A percentile compares a stretch with the other conserved stretches of the same genome.
Conservation (phyloP, 1,140 invertebrate genomes). For the Drosophila auraria region DNA sequence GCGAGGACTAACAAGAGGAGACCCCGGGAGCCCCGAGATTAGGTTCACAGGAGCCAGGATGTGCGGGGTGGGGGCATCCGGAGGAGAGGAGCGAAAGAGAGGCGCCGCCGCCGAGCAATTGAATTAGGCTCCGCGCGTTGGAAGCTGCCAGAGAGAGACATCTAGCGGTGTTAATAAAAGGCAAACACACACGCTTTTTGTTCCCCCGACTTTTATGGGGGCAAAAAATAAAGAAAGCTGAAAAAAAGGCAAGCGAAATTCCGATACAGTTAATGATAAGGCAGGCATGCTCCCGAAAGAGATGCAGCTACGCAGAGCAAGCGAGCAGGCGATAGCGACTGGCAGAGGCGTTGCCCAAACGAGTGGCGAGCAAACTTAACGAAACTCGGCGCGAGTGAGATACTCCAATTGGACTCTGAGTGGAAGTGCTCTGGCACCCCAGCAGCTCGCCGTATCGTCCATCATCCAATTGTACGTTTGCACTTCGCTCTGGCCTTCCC, state of each 20-base stretch:
- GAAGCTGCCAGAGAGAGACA: conserved; percentile 76
- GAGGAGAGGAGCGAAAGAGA: conserved; percentile 36
- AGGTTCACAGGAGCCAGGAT: conserved; percentile 75
- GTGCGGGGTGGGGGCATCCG: conserved; percentile 7
- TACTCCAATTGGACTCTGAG: conserved; percentile 43
- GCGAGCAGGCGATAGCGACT: neutral
- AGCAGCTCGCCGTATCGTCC: conserved; percentile 52
- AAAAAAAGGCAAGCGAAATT: conserved; percentile 50
- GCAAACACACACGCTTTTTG: conserved; percentile 61
- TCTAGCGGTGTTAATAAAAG: conserved; percentile 82
- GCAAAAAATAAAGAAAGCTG: conserved; percentile 31
- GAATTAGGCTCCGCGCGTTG: conserved; percentile 67
- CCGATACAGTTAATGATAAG: conserved; percentile 84
- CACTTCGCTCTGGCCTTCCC: conserved; percentile 62
- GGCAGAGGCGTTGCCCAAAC: conserved; percentile 22
- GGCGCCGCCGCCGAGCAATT: conserved; percentile 55
- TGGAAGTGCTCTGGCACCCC: conserved; percentile 17
- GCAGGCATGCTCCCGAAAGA: conserved; percentile 28
- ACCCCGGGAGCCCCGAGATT: conserved; percentile 72
- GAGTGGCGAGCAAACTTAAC: conserved; percentile 32
- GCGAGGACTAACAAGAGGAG: conserved; percentile 78
- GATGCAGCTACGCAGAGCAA: conserved; percentile 20
- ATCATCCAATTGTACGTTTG: conserved; percentile 85
- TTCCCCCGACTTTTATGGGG: conserved; percentile 35
- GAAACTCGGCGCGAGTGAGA: conserved; percentile 43